Base-by-base conservation (phyloP, 2,888 invertebrate species). In the Candidula unifasciata region DNA sequence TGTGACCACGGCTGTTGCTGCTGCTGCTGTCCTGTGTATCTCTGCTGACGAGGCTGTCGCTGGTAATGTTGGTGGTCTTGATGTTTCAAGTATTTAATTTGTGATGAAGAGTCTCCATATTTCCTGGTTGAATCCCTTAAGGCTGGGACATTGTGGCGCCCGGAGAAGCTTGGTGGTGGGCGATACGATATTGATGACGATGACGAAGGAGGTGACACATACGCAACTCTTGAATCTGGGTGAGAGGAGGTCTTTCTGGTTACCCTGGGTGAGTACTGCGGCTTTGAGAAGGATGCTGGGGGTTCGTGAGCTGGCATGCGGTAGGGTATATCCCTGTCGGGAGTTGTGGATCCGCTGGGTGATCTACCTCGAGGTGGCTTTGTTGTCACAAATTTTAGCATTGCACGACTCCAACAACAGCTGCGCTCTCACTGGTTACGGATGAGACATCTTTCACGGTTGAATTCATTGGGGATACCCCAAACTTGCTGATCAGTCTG, bases 301-400 rank as follows among this genome's bases (percentile, higher is more conserved):
- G 52, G 8, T 33, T 83, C 79, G 35, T 64, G 74, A 1, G 80
- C 54, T 5, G 74, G 66, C 10, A 57, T 52, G 5, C 76, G 76
- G 68, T 76, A 52, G 1, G 68, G 30, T 33, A 66, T 33, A 35
- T 84, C 84, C 54, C 84, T 74, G 68, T 84, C 84, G 1, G 84
- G 80, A 18, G 80, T 84, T 64, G 52, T 54, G n/a, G 80, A 64
- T 21, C 80, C 74, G 80, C 84, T 84, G 18, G 52, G 37, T 18
- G 85, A 85, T 52, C 83, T 82, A 60, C 87, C 88, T 80, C 86
- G 87, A 33, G 90, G 90, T 82, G 91, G 90, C 86, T 89, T 90
- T 64, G 89, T 90, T 16, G 89, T 88, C 60, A 90, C 90, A 88
- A 91, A 91, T 87, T 91, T 91, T 86, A 91, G 86, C 91, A 91